Base-by-base conservation (phyloP, 2,888 invertebrate genomes). In the Macrophya alboannulata region DNA sequence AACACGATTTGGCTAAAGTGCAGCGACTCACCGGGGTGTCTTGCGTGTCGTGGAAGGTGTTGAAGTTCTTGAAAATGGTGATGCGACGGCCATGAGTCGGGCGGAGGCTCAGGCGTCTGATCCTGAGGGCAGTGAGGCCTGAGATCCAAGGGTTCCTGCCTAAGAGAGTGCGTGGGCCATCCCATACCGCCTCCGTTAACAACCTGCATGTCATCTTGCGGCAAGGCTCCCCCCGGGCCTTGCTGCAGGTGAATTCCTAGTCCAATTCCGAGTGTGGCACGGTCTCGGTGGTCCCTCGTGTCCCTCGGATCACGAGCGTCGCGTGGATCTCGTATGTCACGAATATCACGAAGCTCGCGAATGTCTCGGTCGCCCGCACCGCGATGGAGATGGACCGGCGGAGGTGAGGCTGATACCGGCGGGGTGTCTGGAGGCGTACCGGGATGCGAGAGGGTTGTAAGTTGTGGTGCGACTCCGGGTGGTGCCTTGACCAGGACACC, bases 351-450 rank as follows among this genome's bases (percentile, higher is more conserved):
- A 1, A 89, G 88, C 48, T 92, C 92, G 0, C 92, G 90, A 2
- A 92, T 87, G 4, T 93, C 92, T 5, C 92, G 89, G 3, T 92
- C 92, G 0, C 92, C 91, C 4, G 51, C 92, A 9, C 91, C 89
- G 4, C 92, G 91, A 51, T 92, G 92, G 31, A 91, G 85, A 43
- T 92, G 92, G 85, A 91, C 85, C 31, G 68, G 65, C 65, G 83
- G 83, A 5, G 79, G 79, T 15, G 79, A 81, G 21, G 79, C 79
- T 9, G 59, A 81, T 8, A 95, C 95, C 0, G 97, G 97, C 17
- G 98, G 98, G 15, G 98, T 98, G 92, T 98, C 97, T 6, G 98
- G 98, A 9, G 98, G 97, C 43, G 98, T 97, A 72, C 97, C 97
- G 51, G 98, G 97, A 89, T 97, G 94, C 85, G 91, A 92, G 5